Base-by-base conservation (phyloP, 2,888 invertebrate genomes). In the Xanthia icteritia region DNA sequence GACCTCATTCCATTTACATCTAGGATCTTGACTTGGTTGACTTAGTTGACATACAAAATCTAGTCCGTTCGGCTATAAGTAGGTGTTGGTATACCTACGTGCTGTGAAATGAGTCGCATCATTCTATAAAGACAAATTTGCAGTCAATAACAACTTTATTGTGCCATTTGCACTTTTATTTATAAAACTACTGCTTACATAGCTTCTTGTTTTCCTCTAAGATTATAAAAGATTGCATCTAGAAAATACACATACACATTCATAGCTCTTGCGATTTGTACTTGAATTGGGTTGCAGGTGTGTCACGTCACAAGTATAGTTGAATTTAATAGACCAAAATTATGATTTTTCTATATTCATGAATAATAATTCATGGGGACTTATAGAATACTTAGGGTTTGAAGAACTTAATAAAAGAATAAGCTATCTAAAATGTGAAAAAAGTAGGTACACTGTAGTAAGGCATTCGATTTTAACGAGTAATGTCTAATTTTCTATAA, bases 1-100 rank as follows among this genome's bases (percentile, higher is more conserved):
- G 86, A 92, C 88, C 89, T 91, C 92, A 92, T 87, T 91, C 91
- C 90, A 90, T 92, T 92, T 90, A 90, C 89, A 90, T 92, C 83
- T 90, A 90, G 79, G 91, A 90, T 87, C 89, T 88, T 86, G 79
- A 88, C 82, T 86, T 80, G 85, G 84, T 88, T 89, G 90, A 90
- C 83, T 88, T 84, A 85, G 85, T 89, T 90, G 90, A 89, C 87
- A 86, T 89, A 89, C 86, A 89, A 86, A 88, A 90, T 87, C 77
- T 89, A 82, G 89, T 85, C 80, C 82, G 72, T 87, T 72, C 75
- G 77, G 68, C 76, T 82, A 73, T 74, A 63, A 45, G 81, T 83
- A 75, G 80, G 84, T 86, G 84, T 86, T 71, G 71, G 75, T 80
- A 82, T 86, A 83, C 83, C 83, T 82, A 87, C 77, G 73, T 87